Evolutionary conservation across 2,888 invertebrate genomes (phyloP).

Genomic region (Philhelius pedissequus): DNA sequence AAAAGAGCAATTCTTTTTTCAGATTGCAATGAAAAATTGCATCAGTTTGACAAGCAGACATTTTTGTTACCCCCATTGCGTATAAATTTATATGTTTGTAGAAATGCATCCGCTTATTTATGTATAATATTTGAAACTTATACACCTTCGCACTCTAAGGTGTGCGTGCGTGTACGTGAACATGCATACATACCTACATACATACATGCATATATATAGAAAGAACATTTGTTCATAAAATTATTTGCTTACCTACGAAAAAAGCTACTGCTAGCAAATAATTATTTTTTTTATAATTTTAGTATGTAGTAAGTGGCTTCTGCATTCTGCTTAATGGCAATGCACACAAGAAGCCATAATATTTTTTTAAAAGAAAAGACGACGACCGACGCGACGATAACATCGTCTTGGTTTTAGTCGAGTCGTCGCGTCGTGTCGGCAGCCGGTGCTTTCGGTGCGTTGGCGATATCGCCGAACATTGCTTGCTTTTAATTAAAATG

Average conservation of each 20-base stretch:
- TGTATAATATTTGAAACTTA: not conserved
- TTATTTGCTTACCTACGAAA: too few species aligned
- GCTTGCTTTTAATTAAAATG: slow-evolving; percentile 67
- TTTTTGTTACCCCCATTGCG: too few species aligned
- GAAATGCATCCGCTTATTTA: not conserved
- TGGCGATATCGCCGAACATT: too few species aligned
- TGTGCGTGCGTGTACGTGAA: not conserved
- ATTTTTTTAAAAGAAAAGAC: not conserved
- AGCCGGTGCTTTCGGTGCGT: too few species aligned
- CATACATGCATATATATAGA: too few species aligned
- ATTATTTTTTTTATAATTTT: slow-evolving; percentile 34
- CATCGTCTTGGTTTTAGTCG: slow-evolving; percentile 13
- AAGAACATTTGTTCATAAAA: too few species aligned
- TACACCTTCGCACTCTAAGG: not conserved
- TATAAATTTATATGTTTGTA: too few species aligned
- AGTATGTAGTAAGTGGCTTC: slow-evolving; percentile 43
- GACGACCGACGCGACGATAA: not conserved
- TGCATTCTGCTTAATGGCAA: slow-evolving; percentile 76
- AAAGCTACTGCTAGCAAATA: slow-evolving; percentile 38
- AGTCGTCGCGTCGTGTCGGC: too few species aligned
- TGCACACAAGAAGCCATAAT: slow-evolving; percentile 72
- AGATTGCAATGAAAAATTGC: too few species aligned
- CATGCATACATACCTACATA: not conserved
- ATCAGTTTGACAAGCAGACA: too few species aligned
- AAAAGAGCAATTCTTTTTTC: too few species aligned